Conservation (phyloP, 2,888 invertebrate genomes). For the Meteorus cinctellus region DNA sequence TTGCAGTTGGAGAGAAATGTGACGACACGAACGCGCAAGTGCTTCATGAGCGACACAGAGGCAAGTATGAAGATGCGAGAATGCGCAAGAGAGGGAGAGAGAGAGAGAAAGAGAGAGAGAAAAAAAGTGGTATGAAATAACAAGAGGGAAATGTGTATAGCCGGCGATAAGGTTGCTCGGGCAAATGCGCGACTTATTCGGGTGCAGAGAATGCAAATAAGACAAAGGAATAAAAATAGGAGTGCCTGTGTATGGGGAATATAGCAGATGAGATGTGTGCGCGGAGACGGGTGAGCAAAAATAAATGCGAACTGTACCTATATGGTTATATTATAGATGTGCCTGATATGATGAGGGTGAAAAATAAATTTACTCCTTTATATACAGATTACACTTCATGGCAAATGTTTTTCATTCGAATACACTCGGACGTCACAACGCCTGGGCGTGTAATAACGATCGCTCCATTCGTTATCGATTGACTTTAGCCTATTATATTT, state of each 20-base stretch:
- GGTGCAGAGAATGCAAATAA: constrained; percentile 28
- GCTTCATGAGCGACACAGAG: background rate
- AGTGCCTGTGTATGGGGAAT: background rate
- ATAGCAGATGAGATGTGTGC: constrained; percentile 1
- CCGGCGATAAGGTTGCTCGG: constrained; percentile 63
- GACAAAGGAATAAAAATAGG: constrained; percentile 27
- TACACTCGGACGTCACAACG: constrained; percentile 19
- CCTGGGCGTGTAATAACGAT: constrained; percentile 34
- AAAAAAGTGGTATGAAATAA: constrained; percentile 1
- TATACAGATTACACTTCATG: constrained; percentile 12
- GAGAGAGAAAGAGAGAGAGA: constrained; percentile 43
- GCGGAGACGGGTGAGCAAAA: constrained; percentile 16
- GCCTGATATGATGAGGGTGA: background rate
- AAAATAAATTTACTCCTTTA: constrained; percentile 10
- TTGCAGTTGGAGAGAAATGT: constrained; percentile 42
- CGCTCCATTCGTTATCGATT: constrained; percentile 41
- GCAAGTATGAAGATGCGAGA: too few relatives aligned
- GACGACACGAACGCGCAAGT: constrained; percentile 34
- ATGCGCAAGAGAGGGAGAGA: constrained; percentile 1
- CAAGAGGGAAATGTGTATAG: constrained; percentile 58
- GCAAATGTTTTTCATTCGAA: constrained; percentile 39
- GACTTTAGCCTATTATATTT: constrained; percentile 31
- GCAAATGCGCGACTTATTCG: constrained; percentile 37
- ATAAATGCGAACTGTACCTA: background rate
- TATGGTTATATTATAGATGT: background rate